Base-by-base conservation (phyloP, 2,888 invertebrate genomes). In the Apamea epomidion region DNA sequence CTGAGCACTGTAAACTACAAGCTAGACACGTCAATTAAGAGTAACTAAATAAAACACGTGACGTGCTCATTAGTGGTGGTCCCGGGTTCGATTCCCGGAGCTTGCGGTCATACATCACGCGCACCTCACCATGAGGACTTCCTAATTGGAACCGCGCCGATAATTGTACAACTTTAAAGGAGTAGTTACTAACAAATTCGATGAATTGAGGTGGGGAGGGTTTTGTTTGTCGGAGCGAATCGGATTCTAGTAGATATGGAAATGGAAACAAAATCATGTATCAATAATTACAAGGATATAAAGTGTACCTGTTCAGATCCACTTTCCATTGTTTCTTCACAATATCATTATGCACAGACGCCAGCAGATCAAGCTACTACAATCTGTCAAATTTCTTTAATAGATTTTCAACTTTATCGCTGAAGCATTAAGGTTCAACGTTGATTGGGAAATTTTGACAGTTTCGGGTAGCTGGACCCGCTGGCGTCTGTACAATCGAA, bases 61-160 rank as follows among this genome's bases (percentile, higher is more conserved):
- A 51, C 25, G 51, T 60, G 37, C 64, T 87, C 80, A 73, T 84
- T 75, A 78, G 81, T n/a, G 67, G 51, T 5, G n/a, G 58, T 65
- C 29, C 75, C 32, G 21, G 54, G 76, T 65, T 74, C 48, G 68
- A 65, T 21, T 2, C n/a, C 74, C 54, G 58, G 69, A 69, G 72
- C 21, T 37, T 79, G 87, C 73, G 87, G 87, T 87, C 83, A 81
- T 54, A 76, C 70, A 65, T 79, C 89, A 87, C 87, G 87, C 65
- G 79, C 88, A 48, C 74, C 88, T 80, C 86, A 72, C 73, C 78
- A 54, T 21, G 70, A 68, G 65, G 65, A 71, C 37, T 64, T 69
- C 86, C 54, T 86, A 80, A 86, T 86, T 80, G 87, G 71, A 70
- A 42, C 58, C 65, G 32, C 67, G 58, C 32, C 18, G 72, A 73